phyloP scores from a whole-genome alignment of 2,113 vertebrate species.

The Dinomys branickii region DNA sequence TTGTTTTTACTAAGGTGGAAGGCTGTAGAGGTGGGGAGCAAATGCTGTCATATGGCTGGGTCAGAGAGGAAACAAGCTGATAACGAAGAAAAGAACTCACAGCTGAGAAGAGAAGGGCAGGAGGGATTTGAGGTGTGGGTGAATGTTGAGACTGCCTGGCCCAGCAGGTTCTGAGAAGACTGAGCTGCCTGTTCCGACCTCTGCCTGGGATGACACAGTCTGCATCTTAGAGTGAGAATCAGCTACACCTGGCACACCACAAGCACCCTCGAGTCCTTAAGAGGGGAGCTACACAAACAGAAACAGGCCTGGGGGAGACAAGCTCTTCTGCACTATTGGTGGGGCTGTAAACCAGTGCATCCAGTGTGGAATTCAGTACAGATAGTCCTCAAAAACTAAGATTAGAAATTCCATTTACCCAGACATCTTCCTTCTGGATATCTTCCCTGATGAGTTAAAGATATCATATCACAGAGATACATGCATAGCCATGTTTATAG shows the following conservation, averaged over 20 bases:
- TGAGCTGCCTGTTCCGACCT: not conserved
- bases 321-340: not conserved
- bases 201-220: not conserved
- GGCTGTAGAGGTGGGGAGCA: too few species aligned
- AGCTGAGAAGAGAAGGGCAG: not conserved
- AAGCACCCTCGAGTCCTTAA: not conserved
- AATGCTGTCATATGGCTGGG: too few species aligned
- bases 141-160: not conserved
- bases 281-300: not conserved
- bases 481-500: not conserved
- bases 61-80: not conserved
- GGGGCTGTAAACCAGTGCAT: not conserved
- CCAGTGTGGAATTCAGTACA: not conserved
- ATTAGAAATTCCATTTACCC: not conserved
- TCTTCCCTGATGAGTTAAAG: not conserved
- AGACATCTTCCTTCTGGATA: not conserved
- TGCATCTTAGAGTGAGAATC: not conserved
- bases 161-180: not conserved
- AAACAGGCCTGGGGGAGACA: not conserved
- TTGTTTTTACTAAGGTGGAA: too few species aligned
- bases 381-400: not conserved
- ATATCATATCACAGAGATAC: not conserved
- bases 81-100: not conserved
- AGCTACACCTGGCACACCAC: not conserved
- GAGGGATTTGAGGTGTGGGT: accelerated